Percentiles rank a stretch among this genome's conserved stretches.
phyloP scores from a whole-genome alignment of 2,888 invertebrate species.

The Leucania comma region DNA sequence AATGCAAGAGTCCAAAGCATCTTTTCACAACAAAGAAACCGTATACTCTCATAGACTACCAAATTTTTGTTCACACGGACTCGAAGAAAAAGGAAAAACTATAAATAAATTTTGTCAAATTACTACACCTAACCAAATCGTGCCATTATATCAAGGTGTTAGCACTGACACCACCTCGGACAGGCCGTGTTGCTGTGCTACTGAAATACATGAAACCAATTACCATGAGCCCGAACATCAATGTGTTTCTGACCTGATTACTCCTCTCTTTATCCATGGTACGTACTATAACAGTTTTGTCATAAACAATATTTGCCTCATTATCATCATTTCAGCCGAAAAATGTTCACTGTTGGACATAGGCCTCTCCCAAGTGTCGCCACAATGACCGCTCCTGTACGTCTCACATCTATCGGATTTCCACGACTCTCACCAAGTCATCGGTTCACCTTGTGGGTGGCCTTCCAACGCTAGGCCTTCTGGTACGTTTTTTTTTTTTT shows the following conservation, averaged over 20 bases:
- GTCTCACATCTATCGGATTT: too few species aligned
- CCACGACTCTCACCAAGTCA: too few species aligned
- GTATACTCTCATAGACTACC: neutral
- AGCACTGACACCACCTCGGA: slow-evolving; percentile 75
- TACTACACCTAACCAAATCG: slow-evolving; percentile 11
- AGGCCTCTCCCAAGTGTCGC: too few species aligned
- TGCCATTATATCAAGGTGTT: slow-evolving; percentile 38
- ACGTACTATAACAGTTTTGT: neutral
- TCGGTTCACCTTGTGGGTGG: too few species aligned
- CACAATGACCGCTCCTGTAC: too few species aligned
- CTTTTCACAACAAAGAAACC: slow-evolving; percentile 9
- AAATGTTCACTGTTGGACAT: too few species aligned
- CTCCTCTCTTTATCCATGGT: slow-evolving; percentile 69
- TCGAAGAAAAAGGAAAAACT: neutral
- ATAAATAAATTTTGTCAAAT: slow-evolving; percentile 46
- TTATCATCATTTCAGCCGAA: too few species aligned
- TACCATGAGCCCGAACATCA: slow-evolving; percentile 37
- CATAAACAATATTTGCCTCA: neutral
- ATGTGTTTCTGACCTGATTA: slow-evolving; percentile 71
- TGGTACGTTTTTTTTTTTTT: too few species aligned
- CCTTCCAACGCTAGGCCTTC: too few species aligned
- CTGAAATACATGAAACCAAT: neutral
- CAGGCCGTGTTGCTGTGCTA: slow-evolving; percentile 68
- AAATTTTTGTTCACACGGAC: neutral
- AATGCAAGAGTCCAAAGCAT: neutral